Conservation (phyloP, 2,113 vertebrate genomes). For the Choloepus hoffmanni region DNA sequence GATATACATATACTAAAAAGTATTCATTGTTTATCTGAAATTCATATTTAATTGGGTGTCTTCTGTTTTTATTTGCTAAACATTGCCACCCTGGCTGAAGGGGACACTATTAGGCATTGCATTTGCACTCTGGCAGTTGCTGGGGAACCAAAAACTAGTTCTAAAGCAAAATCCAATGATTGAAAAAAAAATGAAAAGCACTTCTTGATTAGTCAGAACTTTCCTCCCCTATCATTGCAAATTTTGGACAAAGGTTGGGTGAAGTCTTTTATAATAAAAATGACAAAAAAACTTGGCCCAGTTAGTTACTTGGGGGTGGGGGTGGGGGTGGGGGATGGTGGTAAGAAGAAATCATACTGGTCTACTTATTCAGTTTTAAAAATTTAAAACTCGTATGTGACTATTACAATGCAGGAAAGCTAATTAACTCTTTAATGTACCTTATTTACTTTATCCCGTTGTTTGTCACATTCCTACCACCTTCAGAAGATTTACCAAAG, state of each 20-base stretch:
- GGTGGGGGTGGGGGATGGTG: too few relatives aligned
- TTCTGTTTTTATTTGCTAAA: background rate
- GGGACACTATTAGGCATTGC: background rate
- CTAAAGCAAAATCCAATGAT: background rate
- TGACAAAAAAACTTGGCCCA: background rate
- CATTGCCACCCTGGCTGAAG: background rate
- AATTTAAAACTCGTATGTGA: background rate
- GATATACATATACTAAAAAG: background rate
- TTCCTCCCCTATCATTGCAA: background rate
- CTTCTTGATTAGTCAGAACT: background rate
- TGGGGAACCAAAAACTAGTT: background rate
- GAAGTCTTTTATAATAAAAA: conserved; percentile 3
- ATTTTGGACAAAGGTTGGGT: background rate
- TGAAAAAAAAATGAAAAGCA: background rate
- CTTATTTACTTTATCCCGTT: background rate
- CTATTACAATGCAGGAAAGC: background rate
- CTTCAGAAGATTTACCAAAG: background rate
- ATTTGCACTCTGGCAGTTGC: background rate
- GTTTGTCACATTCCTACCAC: background rate
- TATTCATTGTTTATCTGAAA: conserved; percentile 3
- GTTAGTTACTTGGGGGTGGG: background rate
- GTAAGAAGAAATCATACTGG: conserved; percentile 25
- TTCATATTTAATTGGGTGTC: background rate
- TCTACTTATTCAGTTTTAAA: conserved; percentile 21
- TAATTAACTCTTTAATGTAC: background rate